phyloP scores from a whole-genome alignment of 2,888 invertebrate genomes.

The Geophilus truncorum region DNA sequence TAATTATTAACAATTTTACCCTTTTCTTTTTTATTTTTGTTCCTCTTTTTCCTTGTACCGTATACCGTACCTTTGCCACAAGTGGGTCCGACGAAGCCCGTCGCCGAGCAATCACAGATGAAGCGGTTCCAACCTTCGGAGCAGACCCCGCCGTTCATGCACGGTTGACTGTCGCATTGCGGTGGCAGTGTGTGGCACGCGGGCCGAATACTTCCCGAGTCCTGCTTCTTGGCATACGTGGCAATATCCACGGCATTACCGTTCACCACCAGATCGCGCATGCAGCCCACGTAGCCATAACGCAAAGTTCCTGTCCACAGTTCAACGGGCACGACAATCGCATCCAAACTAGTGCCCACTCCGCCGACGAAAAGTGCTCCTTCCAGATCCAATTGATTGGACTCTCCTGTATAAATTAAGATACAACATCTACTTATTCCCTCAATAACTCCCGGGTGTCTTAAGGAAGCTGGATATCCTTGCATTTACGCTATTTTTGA shows the following conservation, averaged over 20 bases:
- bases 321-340: constrained; percentile 72
- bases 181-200: constrained; percentile 67
- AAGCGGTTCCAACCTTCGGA: constrained; percentile 93
- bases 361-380: constrained; percentile 86
- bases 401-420: constrained; percentile 76
- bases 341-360: constrained; percentile 67
- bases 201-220: constrained; percentile 81
- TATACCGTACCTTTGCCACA: constrained; percentile 73
- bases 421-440: too few species aligned
- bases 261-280: constrained; percentile 82
- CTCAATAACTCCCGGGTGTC: too few species aligned
- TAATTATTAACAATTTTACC: neutral
- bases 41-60: too few species aligned
- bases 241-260: constrained; percentile 83
- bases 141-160: constrained; percentile 82
- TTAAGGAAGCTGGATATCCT: too few species aligned
- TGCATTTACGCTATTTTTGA: too few species aligned
- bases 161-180: constrained; percentile 64
- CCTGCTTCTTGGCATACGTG: constrained; percentile 80
- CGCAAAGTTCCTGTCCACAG: constrained; percentile 85
- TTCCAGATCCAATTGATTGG: constrained; percentile 79
- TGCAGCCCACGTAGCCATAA: constrained; percentile 89
- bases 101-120: constrained; percentile 86
- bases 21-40: neutral
- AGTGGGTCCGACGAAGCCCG: constrained; percentile 80